Evolutionary conservation across 2,113 vertebrate species (phyloP).

Genomic region (mouse (Mus musculus)): GRCm39 chr5:76981001-76981500

Average conservation of each 20-base stretch:
- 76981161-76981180: neutral
- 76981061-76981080: neutral
- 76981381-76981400: neutral
- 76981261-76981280: neutral
- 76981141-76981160: neutral
- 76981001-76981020: neutral
- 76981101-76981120: neutral
- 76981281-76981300: neutral
- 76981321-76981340: neutral
- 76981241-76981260: neutral
- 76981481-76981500: neutral
- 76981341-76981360: neutral
- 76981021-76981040: neutral
- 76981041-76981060: constrained; percentile 26
- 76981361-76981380: neutral
- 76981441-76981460: neutral
- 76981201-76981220: neutral
- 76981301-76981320: neutral
- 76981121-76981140: neutral
- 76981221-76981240: neutral
- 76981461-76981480: neutral
- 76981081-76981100: neutral
- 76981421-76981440: neutral
- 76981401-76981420: neutral
- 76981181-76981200: neutral